Conservation (phyloP, 2,797 vertebrate species). For the Lithobates sylvaticus region DNA sequence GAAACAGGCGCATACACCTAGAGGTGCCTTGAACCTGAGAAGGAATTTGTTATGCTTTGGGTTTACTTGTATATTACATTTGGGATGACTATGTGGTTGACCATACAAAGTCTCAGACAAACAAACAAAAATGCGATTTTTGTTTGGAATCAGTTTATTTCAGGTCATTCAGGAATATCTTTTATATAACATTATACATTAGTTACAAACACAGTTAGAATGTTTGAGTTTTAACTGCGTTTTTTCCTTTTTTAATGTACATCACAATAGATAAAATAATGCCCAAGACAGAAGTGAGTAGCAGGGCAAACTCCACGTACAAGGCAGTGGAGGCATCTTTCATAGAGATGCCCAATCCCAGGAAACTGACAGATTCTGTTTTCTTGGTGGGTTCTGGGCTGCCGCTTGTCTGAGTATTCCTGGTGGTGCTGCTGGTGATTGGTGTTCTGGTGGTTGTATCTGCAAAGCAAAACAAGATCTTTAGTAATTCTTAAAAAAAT, state of each 20-base stretch:
- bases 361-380: conserved; percentile 63
- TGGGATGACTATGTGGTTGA: too few species aligned
- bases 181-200: too few species aligned
- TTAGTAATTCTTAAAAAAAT: not conserved
- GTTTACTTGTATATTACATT: too few species aligned
- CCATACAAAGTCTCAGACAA: too few species aligned
- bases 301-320: conserved; percentile 71
- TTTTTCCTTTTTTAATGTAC: conserved; percentile 41
- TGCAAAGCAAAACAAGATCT: conserved; percentile 21
- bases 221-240: not conserved
- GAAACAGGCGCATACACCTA: too few species aligned
- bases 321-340: conserved; percentile 67
- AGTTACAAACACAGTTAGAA: too few species aligned
- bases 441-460: conserved; percentile 67
- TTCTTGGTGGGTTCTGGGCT: not conserved
- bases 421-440: conserved; percentile 55
- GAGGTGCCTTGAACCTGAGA: too few species aligned
- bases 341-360: conserved; percentile 70
- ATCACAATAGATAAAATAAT: conserved; percentile 64
- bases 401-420: not conserved
- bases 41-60: too few species aligned
- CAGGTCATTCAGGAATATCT: too few species aligned
- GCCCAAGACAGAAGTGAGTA: conserved; percentile 51
- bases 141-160: too few species aligned
- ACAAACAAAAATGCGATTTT: too few species aligned